Base-by-base conservation (phyloP, 2,797 vertebrate species). In the Hyperoplus immaculatus region DNA sequence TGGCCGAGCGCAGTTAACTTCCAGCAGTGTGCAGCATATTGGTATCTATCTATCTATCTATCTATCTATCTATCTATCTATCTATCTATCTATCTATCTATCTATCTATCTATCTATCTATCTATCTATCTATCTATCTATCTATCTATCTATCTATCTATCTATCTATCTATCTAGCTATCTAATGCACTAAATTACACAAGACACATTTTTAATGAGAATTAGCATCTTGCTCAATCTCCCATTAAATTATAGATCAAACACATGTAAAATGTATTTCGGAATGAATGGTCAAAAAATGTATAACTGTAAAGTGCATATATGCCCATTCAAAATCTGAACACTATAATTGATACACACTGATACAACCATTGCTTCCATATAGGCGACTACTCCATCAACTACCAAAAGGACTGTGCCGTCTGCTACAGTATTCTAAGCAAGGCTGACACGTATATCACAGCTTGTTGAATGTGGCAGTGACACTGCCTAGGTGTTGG, bases 371-470 rank as follows among this genome's bases (percentile, higher is more conserved):
- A 5, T n/a, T 65, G 61, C 21, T 29, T 21, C 16, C 55, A 15
- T 29, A 29, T 29, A 29, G 29, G 29, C 29, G 29, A 29, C 29
- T 6, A 57, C 41, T 56, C 61, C 36, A 38, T 67, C 47, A 59
- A 49, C 57, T 45, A 16, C 29, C 4, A 46, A 72, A 64, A 49
- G 0, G 53, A 63, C 53, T 36, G n/a, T 6, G 38, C 59, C 60
- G 66, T 42, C 46, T 56, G 2, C 18, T 45, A 50, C 43, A 51
- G 67, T 57, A 53, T 68, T 56, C 16, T 3, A 12, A 42, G 53
- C 45, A 55, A 63, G 69, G 80, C 79, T 47, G 77, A 29, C 29
- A 78, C 80, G 69, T 84, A 86, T 88, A 86, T 90, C 85, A 72
- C 88, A 87, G 80, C 87, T 61, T 63, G 79, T 60, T 16, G 67